A percentile compares a stretch with the other conserved stretches of the same genome.
phyloP scores from a whole-genome alignment of 2,797 vertebrate genomes.

The Sebastes itinus region DNA sequence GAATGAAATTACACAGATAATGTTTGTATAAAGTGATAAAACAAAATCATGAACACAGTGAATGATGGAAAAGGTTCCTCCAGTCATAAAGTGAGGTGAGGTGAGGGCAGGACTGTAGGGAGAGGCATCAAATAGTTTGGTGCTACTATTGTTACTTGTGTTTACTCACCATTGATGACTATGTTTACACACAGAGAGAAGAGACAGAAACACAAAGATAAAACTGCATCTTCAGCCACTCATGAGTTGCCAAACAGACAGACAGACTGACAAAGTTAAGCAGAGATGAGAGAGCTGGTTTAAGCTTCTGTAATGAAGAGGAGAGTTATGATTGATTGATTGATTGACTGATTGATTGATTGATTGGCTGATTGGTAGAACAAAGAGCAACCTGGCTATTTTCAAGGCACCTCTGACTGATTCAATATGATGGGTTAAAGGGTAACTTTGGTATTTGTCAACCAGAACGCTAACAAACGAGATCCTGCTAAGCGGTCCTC shows the following conservation, averaged over 20 bases:
- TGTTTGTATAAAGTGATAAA: not conserved
- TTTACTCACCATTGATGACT: slow-evolving; percentile 85
- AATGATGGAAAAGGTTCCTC: slow-evolving; percentile 7
- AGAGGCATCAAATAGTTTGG: slow-evolving; percentile 44
- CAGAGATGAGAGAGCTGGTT: slow-evolving; percentile 52
- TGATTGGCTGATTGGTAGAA: slow-evolving; percentile 42
- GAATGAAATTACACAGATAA: not conserved
- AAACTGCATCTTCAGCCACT: slow-evolving; percentile 79
- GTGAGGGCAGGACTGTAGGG: slow-evolving; percentile 37
- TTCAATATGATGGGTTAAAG: not conserved
- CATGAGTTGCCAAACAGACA: slow-evolving; percentile 64
- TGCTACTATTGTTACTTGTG: slow-evolving; percentile 38
- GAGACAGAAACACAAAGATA: slow-evolving; percentile 85
- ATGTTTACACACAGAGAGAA: slow-evolving; percentile 83
- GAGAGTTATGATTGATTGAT: slow-evolving; percentile 10
- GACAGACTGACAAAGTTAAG: slow-evolving; percentile 59
- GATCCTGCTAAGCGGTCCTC: no score
- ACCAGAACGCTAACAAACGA: not conserved
- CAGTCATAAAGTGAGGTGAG: slow-evolving; percentile 27
- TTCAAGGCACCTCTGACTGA: not conserved
- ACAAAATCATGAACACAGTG: not conserved
- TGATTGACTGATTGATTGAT: not conserved
- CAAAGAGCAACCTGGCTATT: slow-evolving; percentile 33
- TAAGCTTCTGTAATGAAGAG: slow-evolving; percentile 48
- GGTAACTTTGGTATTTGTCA: not conserved